Base-by-base conservation (phyloP, 2,888 invertebrate species). In the Neria commutata region DNA sequence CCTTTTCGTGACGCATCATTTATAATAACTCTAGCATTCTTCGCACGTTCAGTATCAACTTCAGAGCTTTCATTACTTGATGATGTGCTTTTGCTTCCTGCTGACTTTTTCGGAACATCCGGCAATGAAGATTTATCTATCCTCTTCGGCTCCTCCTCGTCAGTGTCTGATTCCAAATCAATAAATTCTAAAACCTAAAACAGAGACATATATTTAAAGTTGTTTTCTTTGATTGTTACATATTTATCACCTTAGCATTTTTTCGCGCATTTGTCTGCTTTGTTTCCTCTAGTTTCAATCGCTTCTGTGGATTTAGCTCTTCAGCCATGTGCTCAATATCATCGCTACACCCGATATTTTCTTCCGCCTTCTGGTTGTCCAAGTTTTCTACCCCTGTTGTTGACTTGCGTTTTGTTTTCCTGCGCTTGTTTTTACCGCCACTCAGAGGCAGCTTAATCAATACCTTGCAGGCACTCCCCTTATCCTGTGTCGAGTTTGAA, bases 401-500 rank as follows among this genome's bases (percentile, higher is more conserved):
- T 0, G 37, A 4, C 2, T 65, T 66, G 21, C 50, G 63, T 0
- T 59, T 2, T 0, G 70, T 67, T 55, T 78, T 78, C 19, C 71
- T 66, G 0, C 73, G 72, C 53, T 76, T 75, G 25, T 67, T 61
- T 56, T 73, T 79, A 40, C 66, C 67, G 26, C 60, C 57, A 52
- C 62, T 67, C 33, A 76, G 23, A 4, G 78, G 79, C 49, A 78
- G 56, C 56, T 78, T 79, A n/a, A 77, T 78, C 67, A 73, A 73
- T 23, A 78, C 61, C 62, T 70, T 69, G 11, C 60, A 49, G 10
- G 60, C 54, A 52, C 58, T 14, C 33, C 26, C 16, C n/a, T 25
- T 24, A 6, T 23, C 11, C n/a, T 17, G 16, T 14, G 14, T 45
- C 29, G 37, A 11, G 17, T 8, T 33, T 23, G 14, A 24, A n/a